Base-by-base conservation (phyloP, 2,113 vertebrate species). In the Zootoca vivipara region DNA sequence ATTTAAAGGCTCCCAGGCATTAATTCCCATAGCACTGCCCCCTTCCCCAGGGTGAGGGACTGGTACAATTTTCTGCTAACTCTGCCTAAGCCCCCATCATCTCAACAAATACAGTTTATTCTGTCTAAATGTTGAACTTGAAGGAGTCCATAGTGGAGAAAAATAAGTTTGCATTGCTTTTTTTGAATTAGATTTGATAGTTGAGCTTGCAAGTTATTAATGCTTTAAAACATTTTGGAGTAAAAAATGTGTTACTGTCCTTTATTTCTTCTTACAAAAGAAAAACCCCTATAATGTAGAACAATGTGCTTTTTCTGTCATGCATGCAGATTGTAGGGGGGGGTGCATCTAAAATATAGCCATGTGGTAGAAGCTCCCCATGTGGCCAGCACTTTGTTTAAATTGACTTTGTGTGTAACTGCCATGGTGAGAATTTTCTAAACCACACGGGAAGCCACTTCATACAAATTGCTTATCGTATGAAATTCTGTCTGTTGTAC, bases 61-160 rank as follows among this genome's bases (percentile, higher is more conserved):
- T 72, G 10, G 18, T 42, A 40, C 16, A 40, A 15, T 70, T 83
- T 88, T 40, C 65, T 88, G 42, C 46, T 28, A 64, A 28, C 52
- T 78, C 73, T 72, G 38, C 46, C 4, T 78, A 77, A 35, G 22
- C n/a, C 81, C 15, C 38, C 2, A 2, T n/a, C 58, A 38, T 52
- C 58, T 89, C 82, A 89, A 58, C 64, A 78, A 58, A 67, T 78
- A 40, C 62, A 70, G n/a, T n/a, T 69, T 88, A 56, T 56, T n/a
- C n/a, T 88, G 33, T 78, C 65, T 56, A 83, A 26, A 56, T 22
- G 7, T 56, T 28, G n/a, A 28, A 16, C 65, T 64, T 46, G 65
- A 46, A 82, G 65, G n/a, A 12, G 18, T 64, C 67, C 38, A 40
- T n/a, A 85, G 13, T 35, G 24, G 77, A 64, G 18, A 46, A 77